Base-by-base conservation (phyloP, 2,888 invertebrate species). In the Stenodema calcarata region DNA sequence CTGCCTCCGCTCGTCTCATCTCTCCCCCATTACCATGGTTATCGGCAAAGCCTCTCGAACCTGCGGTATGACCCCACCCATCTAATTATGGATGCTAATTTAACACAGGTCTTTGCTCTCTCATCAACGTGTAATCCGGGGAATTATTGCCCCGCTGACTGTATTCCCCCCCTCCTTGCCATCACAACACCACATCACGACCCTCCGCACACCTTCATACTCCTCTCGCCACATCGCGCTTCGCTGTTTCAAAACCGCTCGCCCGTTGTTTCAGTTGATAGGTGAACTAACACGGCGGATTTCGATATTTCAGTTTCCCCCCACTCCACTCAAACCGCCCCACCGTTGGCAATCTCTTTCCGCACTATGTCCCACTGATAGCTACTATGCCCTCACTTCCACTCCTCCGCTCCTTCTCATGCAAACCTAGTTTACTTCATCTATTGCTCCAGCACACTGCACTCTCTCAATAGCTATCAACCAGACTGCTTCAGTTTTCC, bases 21-120 rank as follows among this genome's bases (percentile, higher is more conserved):
- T 70, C 73, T 69, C 42, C n/a, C 69, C 47, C 41, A 69, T 82
- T 82, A 69, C 82, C 42, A 42, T 27, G 69, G 12, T 62, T 83
- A 44, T 62, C 83, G 70, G 44, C 81, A 83, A 44, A 14, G 54
- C 73, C 70, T 42, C 62, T 83, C 83, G 42, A 62, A 62, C 69
- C 69, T 16, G 28, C 79, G 69, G 81, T 41, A 35, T 54, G 69
- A 47, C 44, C 83, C 70, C 83, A 69, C 54, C 47, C 83, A 73
- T 73, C 73, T 73, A 73, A 73, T 73, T 73, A 73, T 73, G 73
- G 73, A 73, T 73, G 73, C 73, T 73, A 73, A 73, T 73, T 73
- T 73, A 73, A 73, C 73, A 73, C 73, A 73, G 73, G 73, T 73
- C 73, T 73, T 73, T 73, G 73, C 73, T 73, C 73, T 73, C 83